phyloP scores from a whole-genome alignment of 2,797 vertebrate genomes.

The Phyllotis vaccarum region DNA sequence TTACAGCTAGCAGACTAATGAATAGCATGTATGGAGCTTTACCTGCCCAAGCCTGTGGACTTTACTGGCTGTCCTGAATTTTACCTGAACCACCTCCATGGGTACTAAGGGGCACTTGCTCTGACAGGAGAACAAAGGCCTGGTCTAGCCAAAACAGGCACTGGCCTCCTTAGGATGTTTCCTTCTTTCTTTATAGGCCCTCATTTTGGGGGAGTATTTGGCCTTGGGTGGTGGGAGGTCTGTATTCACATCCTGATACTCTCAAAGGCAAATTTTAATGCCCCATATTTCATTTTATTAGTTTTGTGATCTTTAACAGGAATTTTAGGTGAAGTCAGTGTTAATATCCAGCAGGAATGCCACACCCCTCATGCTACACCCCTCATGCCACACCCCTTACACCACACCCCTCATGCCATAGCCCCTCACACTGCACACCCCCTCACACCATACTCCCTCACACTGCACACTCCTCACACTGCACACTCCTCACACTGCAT shows the following conservation, averaged over 20 bases:
- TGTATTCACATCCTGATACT: background rate
- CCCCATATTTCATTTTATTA: background rate
- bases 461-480: no score
- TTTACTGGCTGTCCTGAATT: no score
- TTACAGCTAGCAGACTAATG: background rate
- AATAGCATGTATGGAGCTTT: rapidly evolving
- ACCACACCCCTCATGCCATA: background rate
- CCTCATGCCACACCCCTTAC: background rate
- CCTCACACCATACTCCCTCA: background rate
- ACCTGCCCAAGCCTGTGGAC: no score
- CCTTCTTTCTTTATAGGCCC: background rate
- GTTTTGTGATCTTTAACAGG: background rate
- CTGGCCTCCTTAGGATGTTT: background rate
- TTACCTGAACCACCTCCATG: rapidly evolving
- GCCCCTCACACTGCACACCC: background rate
- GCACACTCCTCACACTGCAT: background rate
- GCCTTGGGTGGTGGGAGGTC: rapidly evolving
- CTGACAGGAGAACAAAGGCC: background rate
- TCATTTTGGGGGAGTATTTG: background rate
- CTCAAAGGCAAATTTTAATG: background rate
- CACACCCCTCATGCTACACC: background rate
- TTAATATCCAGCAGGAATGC: conserved; percentile 49
- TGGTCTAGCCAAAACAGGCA: background rate
- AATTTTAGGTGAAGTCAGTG: conserved; percentile 3
- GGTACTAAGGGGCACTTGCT: background rate